These are phyloP conservation scores for Pinctada fucata DNA, from an alignment of 2,888 invertebrate species.

Conservation along the genomic window DNA sequence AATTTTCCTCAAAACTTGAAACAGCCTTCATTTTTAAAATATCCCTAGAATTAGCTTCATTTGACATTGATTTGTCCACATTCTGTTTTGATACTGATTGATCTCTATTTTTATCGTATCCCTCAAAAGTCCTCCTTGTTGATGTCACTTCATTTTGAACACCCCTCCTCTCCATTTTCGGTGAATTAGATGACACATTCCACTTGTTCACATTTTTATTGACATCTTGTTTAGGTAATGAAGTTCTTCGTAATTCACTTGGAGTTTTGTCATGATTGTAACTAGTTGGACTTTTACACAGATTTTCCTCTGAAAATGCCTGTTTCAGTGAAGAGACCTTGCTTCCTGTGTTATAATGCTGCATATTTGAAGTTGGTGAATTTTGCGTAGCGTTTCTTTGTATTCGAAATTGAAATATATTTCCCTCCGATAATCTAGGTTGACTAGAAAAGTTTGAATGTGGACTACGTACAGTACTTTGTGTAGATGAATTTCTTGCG, in stretches of 20 bases:
- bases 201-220: background rate
- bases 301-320: slow-evolving; percentile 31
- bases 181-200: background rate
- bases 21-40: background rate
- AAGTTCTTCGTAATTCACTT: background rate
- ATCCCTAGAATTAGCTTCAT: background rate
- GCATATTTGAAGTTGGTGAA: no score
- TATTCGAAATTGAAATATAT: no score
- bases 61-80: background rate
- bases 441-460: no score
- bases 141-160: background rate
- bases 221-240: background rate
- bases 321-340: slow-evolving; percentile 22
- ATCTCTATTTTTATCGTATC: background rate
- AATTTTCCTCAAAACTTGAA: background rate
- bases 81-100: background rate
- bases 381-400: no score
- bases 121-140: background rate
- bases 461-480: no score
- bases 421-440: no score
- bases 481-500: no score
- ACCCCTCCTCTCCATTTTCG: background rate
- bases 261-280: slow-evolving; percentile 25
- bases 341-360: no score
- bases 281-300: slow-evolving; percentile 39